Conservation (phyloP, 2,797 vertebrate species). For the Schizopygopsis pylzovi region DNA sequence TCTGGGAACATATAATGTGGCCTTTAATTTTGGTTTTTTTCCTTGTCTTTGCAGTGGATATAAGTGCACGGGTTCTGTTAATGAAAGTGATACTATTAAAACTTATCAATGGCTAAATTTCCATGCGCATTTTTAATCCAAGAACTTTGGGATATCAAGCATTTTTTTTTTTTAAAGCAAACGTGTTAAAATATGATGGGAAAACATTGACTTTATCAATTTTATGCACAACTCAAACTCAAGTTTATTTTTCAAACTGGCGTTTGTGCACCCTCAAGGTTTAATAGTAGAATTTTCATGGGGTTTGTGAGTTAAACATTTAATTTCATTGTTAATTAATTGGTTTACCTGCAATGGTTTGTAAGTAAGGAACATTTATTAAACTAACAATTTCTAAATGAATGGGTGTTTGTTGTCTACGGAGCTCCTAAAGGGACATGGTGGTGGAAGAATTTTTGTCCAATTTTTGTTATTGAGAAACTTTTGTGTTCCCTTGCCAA, state of each 20-base stretch:
- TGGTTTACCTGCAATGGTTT: too few relatives aligned
- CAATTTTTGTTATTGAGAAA: too few relatives aligned
- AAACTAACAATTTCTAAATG: too few relatives aligned
- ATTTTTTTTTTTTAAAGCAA: too few relatives aligned
- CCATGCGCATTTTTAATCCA: background rate
- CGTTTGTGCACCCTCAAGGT: background rate
- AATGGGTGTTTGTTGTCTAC: too few relatives aligned
- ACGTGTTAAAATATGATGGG: background rate
- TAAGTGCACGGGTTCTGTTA: background rate
- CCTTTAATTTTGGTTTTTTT: too few relatives aligned
- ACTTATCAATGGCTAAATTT: background rate
- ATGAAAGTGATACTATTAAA: background rate
- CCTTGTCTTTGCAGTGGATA: constrained; percentile 11
- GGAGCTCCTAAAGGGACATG: too few relatives aligned
- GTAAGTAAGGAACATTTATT: too few relatives aligned
- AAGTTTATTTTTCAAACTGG: background rate
- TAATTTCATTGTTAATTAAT: too few relatives aligned
- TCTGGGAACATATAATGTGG: constrained; percentile 18
- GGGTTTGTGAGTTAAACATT: background rate
- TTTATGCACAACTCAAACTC: background rate
- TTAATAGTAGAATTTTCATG: background rate
- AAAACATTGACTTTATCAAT: background rate
- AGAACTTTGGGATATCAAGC: background rate
- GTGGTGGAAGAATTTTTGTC: too few relatives aligned
- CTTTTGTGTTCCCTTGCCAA: too few relatives aligned